phyloP scores from a whole-genome alignment of 2,888 invertebrate species.

The Drosophila buzzatii region DNA sequence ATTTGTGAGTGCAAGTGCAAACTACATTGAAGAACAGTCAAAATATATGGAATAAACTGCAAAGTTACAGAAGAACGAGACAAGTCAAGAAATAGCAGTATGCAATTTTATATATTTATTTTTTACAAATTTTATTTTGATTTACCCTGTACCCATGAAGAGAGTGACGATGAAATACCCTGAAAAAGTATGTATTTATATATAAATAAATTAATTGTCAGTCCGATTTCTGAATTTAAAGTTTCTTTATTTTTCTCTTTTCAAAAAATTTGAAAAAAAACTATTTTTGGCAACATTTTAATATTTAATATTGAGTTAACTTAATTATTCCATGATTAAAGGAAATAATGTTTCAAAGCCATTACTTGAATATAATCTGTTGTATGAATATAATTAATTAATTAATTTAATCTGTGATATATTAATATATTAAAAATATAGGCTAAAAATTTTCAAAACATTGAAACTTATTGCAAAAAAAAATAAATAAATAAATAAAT shows the following conservation, averaged over 20 bases:
- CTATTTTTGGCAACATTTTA: too few species aligned
- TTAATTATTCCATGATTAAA: too few species aligned
- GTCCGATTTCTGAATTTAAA: background rate
- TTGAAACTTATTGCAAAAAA: background rate
- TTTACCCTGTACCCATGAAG: conserved; percentile 14
- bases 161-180: background rate
- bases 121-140: background rate
- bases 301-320: too few species aligned
- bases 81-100: background rate
- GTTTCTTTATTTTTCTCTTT: too few species aligned
- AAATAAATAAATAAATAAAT: too few species aligned
- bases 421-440: background rate
- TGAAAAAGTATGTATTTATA: conserved; percentile 11
- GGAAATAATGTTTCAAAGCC: too few species aligned
- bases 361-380: too few species aligned
- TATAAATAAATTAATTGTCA: background rate
- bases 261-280: too few species aligned
- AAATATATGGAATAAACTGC: background rate
- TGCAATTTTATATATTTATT: background rate
- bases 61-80: background rate
- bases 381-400: background rate
- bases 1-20: conserved; percentile 14
- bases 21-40: background rate
- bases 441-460: background rate
- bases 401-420: background rate